Percentiles rank a stretch among this genome's conserved stretches.
Conservation (phyloP, 1,140 invertebrate species). For the Drosophila obscura region DNA sequence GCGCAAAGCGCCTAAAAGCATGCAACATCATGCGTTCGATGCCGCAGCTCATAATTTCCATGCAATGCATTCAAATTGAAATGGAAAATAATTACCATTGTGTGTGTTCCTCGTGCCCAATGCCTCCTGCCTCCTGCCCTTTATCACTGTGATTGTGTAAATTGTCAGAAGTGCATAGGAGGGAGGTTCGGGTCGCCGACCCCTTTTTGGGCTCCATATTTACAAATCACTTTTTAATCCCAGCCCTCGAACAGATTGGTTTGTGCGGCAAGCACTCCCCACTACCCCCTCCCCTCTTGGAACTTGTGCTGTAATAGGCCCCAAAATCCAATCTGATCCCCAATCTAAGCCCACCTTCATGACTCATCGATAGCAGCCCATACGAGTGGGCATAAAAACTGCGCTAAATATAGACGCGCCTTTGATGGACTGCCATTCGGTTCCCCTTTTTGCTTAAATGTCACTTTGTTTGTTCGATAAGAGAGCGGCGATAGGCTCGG, state of each 20-base stretch:
- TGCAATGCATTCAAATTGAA: conserved; percentile 27
- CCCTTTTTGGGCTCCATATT: not conserved
- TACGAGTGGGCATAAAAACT: conserved; percentile 49
- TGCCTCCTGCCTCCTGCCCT: not conserved
- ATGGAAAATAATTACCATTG: conserved; percentile 48
- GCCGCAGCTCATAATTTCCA: conserved; percentile 30
- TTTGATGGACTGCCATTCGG: conserved; percentile 59
- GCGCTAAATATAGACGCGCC: conserved; percentile 47
- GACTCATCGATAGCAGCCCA: conserved; percentile 51
- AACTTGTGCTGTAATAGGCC: not conserved
- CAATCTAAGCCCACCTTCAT: conserved; percentile 10
- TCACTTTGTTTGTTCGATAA: conserved; percentile 78
- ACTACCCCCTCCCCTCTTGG: not conserved
- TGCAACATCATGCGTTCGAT: conserved; percentile 24
- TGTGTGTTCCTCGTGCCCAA: not conserved
- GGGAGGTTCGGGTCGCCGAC: too few species aligned
- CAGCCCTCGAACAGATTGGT: too few species aligned
- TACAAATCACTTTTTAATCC: not conserved
- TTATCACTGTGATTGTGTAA: not conserved
- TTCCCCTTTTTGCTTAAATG: conserved; percentile 68
- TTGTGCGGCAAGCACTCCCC: too few species aligned
- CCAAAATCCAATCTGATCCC: conserved; percentile 3
- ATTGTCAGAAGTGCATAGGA: not conserved
- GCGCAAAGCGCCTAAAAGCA: conserved; percentile 33
- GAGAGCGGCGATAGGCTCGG: conserved; percentile 11